Evolutionary conservation across 2,797 vertebrate genomes (phyloP).

Genomic region (Sciaenops ocellatus): DNA sequence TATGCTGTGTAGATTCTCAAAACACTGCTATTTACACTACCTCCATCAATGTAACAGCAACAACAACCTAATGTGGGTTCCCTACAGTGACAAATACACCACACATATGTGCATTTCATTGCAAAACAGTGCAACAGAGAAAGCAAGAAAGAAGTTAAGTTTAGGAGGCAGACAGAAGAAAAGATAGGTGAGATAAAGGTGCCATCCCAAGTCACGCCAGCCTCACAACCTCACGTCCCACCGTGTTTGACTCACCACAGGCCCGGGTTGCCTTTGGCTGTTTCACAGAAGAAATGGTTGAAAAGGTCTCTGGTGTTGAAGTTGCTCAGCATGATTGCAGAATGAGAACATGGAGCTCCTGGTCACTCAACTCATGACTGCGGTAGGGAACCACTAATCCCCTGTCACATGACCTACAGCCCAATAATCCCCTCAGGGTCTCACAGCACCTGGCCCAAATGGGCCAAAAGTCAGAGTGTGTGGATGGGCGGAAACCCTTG

Average conservation of each 20-base stretch:
- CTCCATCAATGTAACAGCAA: not conserved
- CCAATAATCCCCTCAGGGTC: slow-evolving; percentile 84
- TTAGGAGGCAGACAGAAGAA: not conserved
- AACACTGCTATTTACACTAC: not conserved
- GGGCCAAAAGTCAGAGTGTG: slow-evolving; percentile 70
- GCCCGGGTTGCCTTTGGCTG: slow-evolving; percentile 86
- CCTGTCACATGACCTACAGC: slow-evolving; percentile 85
- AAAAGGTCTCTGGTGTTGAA: slow-evolving; percentile 88
- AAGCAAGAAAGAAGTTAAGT: slow-evolving; percentile 5
- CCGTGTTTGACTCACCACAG: slow-evolving; percentile 83
- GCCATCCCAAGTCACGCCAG: not conserved
- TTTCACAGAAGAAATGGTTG: slow-evolving; percentile 88
- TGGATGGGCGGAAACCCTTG: slow-evolving; percentile 29
- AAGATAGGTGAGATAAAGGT: slow-evolving; percentile 6
- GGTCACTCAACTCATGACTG: slow-evolving; percentile 81
- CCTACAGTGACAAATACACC: not conserved
- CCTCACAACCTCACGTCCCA: slow-evolving; percentile 29
- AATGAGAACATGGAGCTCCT: slow-evolving; percentile 77
- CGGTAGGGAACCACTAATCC: slow-evolving; percentile 83
- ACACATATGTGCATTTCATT: not conserved
- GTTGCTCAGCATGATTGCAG: slow-evolving; percentile 86
- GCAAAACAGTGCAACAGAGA: not conserved
- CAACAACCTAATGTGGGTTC: slow-evolving; percentile 2
- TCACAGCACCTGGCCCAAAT: slow-evolving; percentile 80
- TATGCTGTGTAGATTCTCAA: not conserved